Base-by-base conservation (phyloP, 2,113 vertebrate species). In the Noctilio leporinus region DNA sequence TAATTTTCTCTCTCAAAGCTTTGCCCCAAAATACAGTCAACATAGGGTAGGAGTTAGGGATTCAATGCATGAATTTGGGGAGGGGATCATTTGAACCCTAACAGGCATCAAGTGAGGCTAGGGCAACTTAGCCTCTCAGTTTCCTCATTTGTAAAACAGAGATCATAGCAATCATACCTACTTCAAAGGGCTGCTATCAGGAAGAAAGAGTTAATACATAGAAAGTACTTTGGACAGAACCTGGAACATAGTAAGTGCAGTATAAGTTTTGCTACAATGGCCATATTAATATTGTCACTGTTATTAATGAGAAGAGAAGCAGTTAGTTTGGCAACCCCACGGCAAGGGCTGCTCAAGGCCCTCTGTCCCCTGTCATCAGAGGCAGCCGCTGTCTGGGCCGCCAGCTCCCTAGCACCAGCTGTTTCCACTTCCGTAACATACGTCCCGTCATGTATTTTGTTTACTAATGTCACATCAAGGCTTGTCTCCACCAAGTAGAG, bases 401-500 rank as follows among this genome's bases (percentile, higher is more conserved):
- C 94, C 97, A 96, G 91, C 96, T 77, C 81, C 92, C 92, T 96
- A 95, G 69, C 62, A 20, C 98, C 98, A 98, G 98, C 98, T 98
- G 98, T 98, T 98, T 98, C 98, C 98, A 97, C 95, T 98, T 98
- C 98, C 98, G 98, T 91, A 84, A 96, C 97, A 97, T 95, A 89
- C 98, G 98, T 94, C 98, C 96, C 43, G 95, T 90, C 95, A 93
- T 97, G 94, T 97, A 95, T 96, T 97, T 47, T 97, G 95, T 98
- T 98, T 98, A 97, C 97, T 96, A 57, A 97, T 96, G 98, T 98
- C 97, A 90, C 95, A 96, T 97, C 96, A 98, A 98, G 35, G 55
- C 53, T 84, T n/a, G 33, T 64, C 81, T 93, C 5, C 40, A 35
- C 51, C 93, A n/a, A 88, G 77, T 92, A 77, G n/a, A 91, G 69